phyloP scores from a whole-genome alignment of 2,888 invertebrate species.

The Athripsodes cinereus region DNA sequence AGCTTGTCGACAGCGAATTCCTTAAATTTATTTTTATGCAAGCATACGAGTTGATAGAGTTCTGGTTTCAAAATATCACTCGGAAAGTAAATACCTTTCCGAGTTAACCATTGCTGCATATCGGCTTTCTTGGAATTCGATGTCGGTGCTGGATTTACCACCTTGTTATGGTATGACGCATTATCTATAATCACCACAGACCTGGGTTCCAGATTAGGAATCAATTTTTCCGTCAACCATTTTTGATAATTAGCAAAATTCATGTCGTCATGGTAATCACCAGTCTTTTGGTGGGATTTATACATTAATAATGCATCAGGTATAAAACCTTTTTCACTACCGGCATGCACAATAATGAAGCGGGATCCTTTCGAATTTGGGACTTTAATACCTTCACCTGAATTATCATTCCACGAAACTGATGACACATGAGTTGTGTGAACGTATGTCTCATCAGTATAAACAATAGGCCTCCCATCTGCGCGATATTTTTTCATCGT shows the following conservation, averaged over 20 bases:
- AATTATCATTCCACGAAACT: too few relatives aligned
- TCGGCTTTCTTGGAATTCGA: too few relatives aligned
- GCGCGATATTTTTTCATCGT: slow-evolving; percentile 19
- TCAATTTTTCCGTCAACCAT: not conserved
- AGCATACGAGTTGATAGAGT: too few relatives aligned
- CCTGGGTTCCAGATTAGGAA: not conserved
- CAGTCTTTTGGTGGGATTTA: slow-evolving; percentile 5
- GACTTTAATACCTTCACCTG: slow-evolving; percentile 16
- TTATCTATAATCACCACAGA: not conserved
- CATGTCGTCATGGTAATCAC: slow-evolving; percentile 5
- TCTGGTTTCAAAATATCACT: too few relatives aligned
- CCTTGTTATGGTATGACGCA: slow-evolving; percentile 3
- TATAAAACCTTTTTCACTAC: slow-evolving; percentile 27
- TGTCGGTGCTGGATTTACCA: too few relatives aligned
- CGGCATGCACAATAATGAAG: slow-evolving; percentile 27
- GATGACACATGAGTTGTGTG: too few relatives aligned
- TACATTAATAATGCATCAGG: slow-evolving; percentile 11
- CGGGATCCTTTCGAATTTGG: slow-evolving; percentile 25
- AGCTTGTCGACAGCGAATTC: too few relatives aligned
- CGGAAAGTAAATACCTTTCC: too few relatives aligned
- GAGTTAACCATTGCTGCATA: too few relatives aligned
- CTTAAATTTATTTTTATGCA: too few relatives aligned
- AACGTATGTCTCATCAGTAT: too few relatives aligned
- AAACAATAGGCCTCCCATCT: slow-evolving; percentile 15
- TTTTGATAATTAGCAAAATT: not conserved